Conservation (phyloP, 2,888 invertebrate species). For the Agrotis exclamationis region DNA sequence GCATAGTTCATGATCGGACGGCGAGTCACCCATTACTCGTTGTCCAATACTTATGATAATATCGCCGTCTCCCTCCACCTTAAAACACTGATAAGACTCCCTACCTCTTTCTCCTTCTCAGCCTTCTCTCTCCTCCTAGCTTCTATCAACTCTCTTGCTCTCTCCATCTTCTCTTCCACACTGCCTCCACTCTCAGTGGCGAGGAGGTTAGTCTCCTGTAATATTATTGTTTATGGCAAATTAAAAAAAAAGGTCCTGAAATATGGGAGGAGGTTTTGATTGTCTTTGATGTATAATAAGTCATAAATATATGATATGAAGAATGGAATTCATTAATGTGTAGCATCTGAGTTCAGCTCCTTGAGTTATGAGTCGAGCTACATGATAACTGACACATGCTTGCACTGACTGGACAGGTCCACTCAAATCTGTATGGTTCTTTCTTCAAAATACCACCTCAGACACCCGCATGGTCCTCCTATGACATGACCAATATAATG, state of each 20-base stretch:
- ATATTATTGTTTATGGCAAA: conserved; percentile 8
- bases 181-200: conserved; percentile 62
- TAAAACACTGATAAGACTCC: background rate
- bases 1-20: too few species aligned
- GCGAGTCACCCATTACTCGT: background rate
- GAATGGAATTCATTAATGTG: too few species aligned
- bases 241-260: conserved; percentile 1
- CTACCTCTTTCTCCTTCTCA: conserved; percentile 93
- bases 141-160: conserved; percentile 93
- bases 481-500: too few species aligned
- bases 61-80: conserved; percentile 3
- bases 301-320: too few species aligned
- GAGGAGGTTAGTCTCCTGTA: conserved; percentile 29
- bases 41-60: too few species aligned
- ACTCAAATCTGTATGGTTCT: too few species aligned
- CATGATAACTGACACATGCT: too few species aligned
- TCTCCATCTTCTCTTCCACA: conserved; percentile 91
- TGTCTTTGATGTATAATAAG: background rate
- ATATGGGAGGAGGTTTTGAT: background rate
- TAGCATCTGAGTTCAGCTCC: too few species aligned
- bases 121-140: conserved; percentile 92
- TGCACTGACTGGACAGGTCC: too few species aligned
- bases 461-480: too few species aligned
- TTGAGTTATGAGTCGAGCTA: too few species aligned
- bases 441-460: too few species aligned